Base-by-base conservation (phyloP, 2,797 vertebrate species). In the Anniella stebbinsi region DNA sequence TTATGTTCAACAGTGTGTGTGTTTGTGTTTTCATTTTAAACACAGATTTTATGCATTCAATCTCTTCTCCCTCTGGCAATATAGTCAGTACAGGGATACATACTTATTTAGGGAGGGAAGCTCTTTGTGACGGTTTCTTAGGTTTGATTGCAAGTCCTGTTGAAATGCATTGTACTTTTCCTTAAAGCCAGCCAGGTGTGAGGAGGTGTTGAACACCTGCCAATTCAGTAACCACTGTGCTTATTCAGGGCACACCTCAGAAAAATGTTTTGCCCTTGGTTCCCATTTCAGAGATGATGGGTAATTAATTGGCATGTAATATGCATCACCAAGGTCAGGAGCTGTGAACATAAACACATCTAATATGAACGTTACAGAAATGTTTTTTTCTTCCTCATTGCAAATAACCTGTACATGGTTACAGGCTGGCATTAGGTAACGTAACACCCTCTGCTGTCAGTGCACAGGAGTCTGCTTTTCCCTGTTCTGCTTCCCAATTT, bases 31-130 rank as follows among this genome's bases (percentile, higher is more conserved):
- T 69, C 12, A 66, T 51, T 88, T 88, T 51, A 66, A 76, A n/a
- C 45, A 82, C 28, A 25, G 60, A 75, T 18, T 54, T 33, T 9
- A 28, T 60, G 38, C 18, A 57, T 48, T 84, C 45, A 69, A 6
- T 38, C 4, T 51, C 88, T 21, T 77, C 45, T 66, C 15, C 23
- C 70, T 36, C 28, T 30, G 69, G 23, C 57, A 84, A 15, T 67
- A 1, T 77, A 82, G 30, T 69, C 18, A 36, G 21, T 78, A 6
- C 51, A 21, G 15, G 38, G 21, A 63, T 73, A n/a, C 25, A 38
- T 77, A 87, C 67, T 80, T 80, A 54, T 88, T 70, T 80, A 72
- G n/a, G 67, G 38, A 88, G 72, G 17, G 60, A 51, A 84, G 77
- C 3, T 10, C 45, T 45, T 88, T 67, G 41, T 38, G 12, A 0